Percentiles rank a stretch among this genome's conserved stretches.
These are phyloP conservation scores for Equus przewalskii DNA, from an alignment of 2,113 vertebrate genomes.

Conservation along the genomic window DNA sequence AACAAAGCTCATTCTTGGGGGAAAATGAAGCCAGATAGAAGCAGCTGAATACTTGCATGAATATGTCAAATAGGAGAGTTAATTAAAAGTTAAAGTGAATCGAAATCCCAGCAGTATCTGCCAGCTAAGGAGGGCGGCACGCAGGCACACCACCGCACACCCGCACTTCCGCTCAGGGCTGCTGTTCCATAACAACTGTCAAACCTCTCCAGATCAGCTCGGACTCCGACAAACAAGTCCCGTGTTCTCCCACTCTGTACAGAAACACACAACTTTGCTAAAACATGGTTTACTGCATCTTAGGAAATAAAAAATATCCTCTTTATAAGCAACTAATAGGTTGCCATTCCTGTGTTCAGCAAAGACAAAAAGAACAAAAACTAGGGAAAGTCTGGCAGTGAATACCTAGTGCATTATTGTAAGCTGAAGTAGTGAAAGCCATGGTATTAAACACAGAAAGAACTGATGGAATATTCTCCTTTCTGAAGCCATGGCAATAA, in stretches of 20 bases:
- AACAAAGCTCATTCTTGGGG: constrained; percentile 57
- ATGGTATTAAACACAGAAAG: neutral
- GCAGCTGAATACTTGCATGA: constrained; percentile 29
- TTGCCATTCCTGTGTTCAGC: constrained; percentile 11
- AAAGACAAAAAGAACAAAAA: constrained; percentile 60
- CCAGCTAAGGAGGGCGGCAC: neutral
- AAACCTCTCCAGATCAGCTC: constrained; percentile 54
- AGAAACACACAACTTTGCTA: constrained; percentile 3
- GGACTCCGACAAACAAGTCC: neutral
- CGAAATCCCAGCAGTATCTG: constrained; percentile 61
- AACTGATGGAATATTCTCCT: constrained; percentile 21
- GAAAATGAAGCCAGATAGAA: constrained; percentile 42
- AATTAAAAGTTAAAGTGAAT: constrained; percentile 78
- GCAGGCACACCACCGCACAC: neutral
- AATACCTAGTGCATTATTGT: neutral
- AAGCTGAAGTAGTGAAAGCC: neutral
- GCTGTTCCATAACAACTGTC: constrained; percentile 41
- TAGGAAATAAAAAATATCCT: neutral
- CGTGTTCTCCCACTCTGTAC: neutral
- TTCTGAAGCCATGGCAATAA: neutral
- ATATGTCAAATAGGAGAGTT: constrained; percentile 68
- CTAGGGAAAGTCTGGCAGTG: neutral
- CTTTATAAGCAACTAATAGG: constrained; percentile 34
- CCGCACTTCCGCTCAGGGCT: neutral
- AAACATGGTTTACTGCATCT: neutral